phyloP scores from a whole-genome alignment of 2,113 vertebrate species.

The Calonectris borealis region DNA sequence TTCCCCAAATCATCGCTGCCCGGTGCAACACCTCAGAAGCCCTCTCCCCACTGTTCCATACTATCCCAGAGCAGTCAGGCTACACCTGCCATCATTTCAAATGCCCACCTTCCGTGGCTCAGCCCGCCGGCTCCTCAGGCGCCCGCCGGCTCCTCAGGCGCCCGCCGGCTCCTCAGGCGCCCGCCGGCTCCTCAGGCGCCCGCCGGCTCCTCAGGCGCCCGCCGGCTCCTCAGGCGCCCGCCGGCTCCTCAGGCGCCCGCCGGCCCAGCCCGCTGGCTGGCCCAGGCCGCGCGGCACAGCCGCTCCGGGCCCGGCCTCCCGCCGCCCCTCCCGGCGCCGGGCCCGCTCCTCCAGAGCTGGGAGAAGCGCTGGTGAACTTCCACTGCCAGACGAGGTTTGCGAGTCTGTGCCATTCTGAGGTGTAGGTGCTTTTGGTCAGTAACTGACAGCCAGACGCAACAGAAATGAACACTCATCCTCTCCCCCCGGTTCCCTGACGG shows the following conservation, averaged over 20 bases:
- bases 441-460: not conserved
- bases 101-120: not conserved
- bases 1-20: not conserved
- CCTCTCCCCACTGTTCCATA: not conserved
- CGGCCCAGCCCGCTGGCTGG: too few species aligned
- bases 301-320: not conserved
- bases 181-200: not conserved
- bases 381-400: accelerated
- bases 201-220: not conserved
- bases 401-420: not conserved
- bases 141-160: not conserved
- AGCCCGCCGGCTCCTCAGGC: not conserved
- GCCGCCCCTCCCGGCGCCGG: accelerated
- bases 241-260: not conserved
- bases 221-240: not conserved
- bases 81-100: accelerated
- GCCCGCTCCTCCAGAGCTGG: not conserved
- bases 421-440: not conserved
- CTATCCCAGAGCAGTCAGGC: not conserved
- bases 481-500: accelerated
- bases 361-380: not conserved
- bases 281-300: not conserved
- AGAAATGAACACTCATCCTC: not conserved
- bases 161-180: not conserved
- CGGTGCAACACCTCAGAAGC: not conserved